Evolutionary conservation across 2,113 vertebrate genomes (phyloP).

Genomic region (Cyprinodon tularosa): DNA sequence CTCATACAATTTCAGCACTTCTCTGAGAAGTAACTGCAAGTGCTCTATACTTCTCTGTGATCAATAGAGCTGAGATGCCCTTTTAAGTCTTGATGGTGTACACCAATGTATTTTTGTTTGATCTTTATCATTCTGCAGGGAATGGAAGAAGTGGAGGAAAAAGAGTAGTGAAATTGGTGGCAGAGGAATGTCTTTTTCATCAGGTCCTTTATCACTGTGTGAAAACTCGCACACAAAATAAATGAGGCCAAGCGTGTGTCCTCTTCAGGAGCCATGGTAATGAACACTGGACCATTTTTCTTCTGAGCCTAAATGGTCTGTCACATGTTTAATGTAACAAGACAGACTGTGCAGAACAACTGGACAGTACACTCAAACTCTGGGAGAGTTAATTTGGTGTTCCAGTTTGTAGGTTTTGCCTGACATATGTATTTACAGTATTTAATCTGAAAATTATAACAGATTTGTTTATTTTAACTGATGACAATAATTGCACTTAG

Average conservation of each 20-base stretch:
- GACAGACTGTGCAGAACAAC: constrained; percentile 45
- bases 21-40: constrained; percentile 67
- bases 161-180: constrained; percentile 46
- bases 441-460: not conserved
- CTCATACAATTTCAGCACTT: constrained; percentile 66
- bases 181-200: constrained; percentile 48
- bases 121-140: constrained; percentile 63
- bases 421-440: not conserved
- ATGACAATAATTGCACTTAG: not conserved
- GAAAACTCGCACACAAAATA: constrained; percentile 42
- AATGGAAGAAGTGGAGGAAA: constrained; percentile 28
- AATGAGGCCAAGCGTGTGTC: constrained; percentile 64
- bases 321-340: constrained; percentile 54
- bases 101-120: constrained; percentile 59
- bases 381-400: constrained; percentile 36
- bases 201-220: constrained; percentile 32
- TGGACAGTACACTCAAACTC: constrained; percentile 25
- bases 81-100: constrained; percentile 74
- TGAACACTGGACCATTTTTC: constrained; percentile 65
- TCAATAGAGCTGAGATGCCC: constrained; percentile 76
- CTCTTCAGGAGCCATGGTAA: constrained; percentile 60
- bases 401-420: constrained; percentile 25
- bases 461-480: not conserved
- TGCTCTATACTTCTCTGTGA: constrained; percentile 69
- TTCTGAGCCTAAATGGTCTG: constrained; percentile 53